These are phyloP conservation scores for Anser cygnoides DNA, from an alignment of 2,113 vertebrate genomes.

Conservation along the genomic window DNA sequence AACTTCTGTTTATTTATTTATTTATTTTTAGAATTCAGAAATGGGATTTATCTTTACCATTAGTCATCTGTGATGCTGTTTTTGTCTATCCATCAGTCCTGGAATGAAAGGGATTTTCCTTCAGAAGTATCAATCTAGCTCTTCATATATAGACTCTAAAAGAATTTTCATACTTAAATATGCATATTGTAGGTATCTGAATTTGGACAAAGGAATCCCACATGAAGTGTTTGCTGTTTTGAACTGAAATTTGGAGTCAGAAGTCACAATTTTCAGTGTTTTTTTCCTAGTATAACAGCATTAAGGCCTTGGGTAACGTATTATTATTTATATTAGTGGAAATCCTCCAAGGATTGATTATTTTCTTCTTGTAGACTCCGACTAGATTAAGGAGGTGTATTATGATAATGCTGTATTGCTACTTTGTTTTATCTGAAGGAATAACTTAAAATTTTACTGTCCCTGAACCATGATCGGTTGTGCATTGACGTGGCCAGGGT, in stretches of 20 bases:
- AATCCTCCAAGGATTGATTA: constrained; percentile 24
- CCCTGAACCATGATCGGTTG: not conserved
- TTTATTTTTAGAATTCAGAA: not conserved
- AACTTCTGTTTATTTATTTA: not conserved
- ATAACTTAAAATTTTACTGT: not conserved
- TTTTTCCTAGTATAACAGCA: not conserved
- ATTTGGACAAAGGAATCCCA: not conserved
- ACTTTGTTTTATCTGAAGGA: not conserved
- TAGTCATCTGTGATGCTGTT: not conserved
- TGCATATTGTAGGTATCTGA: not conserved
- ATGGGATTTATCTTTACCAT: not conserved
- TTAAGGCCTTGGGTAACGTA: constrained; percentile 16
- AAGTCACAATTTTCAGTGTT: not conserved
- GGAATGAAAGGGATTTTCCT: not conserved
- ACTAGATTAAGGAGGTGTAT: constrained; percentile 32
- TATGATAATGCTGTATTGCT: not conserved
- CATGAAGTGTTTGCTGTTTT: not conserved
- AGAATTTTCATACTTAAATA: not conserved
- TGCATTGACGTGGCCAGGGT: not conserved
- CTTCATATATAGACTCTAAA: not conserved
- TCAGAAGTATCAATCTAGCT: not conserved
- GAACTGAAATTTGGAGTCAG: not conserved
- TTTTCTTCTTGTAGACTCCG: not conserved
- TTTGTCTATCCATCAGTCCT: not conserved
- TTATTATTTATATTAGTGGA: constrained; percentile 37